Conservation (phyloP, 2,113 vertebrate species). For the Anguilla japonica region DNA sequence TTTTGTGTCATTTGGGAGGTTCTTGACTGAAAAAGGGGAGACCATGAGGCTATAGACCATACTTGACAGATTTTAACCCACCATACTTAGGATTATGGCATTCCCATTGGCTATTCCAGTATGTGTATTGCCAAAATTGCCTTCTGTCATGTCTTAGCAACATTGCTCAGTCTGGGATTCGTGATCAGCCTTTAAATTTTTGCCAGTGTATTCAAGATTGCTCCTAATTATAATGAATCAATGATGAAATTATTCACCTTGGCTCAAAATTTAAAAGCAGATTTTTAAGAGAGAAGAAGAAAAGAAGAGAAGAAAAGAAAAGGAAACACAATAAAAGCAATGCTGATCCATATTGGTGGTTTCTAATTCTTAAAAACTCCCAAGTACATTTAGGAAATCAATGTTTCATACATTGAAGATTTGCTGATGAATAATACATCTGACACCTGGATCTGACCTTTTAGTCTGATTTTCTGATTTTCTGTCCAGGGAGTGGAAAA, state of each 20-base stretch:
- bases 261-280: conserved; percentile 40
- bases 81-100: no score
- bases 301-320: conserved; percentile 19
- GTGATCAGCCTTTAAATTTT: not conserved
- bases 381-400: conserved; percentile 25
- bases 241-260: conserved; percentile 25
- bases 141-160: not conserved
- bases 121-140: not conserved
- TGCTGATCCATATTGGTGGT: conserved; percentile 42
- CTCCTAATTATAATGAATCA: conserved; percentile 2
- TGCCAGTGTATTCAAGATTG: not conserved
- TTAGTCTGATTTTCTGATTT: conserved; percentile 5
- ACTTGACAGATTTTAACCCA: no score
- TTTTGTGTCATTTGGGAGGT: no score
- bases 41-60: no score
- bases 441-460: conserved; percentile 13
- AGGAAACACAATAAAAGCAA: conserved; percentile 46
- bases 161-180: not conserved
- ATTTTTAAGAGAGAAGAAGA: conserved; percentile 45
- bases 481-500: conserved; percentile 7
- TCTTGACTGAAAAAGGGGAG: no score
- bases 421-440: conserved; percentile 22
- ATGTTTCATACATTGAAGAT: conserved; percentile 22
- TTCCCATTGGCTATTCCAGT: no score
- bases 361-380: not conserved